A percentile compares a stretch with the other conserved stretches of the same genome.
Conservation (phyloP, 2,888 invertebrate species). For the Phalera bucephala region DNA sequence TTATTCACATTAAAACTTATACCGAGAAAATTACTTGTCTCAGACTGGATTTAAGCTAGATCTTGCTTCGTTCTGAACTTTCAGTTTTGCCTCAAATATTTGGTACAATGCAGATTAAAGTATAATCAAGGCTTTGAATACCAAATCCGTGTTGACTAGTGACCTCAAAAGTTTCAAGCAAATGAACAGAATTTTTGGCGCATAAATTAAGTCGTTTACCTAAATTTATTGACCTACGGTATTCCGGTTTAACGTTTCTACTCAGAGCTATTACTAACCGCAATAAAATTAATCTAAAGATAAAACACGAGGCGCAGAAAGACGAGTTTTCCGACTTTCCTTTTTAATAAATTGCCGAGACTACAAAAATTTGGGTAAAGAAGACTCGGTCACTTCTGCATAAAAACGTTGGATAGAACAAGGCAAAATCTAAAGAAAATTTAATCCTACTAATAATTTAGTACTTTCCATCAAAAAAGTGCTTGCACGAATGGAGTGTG, state of each 20-base stretch:
- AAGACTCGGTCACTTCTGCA: slow-evolving; percentile 15
- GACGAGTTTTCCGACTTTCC: slow-evolving; percentile 17
- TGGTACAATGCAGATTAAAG: slow-evolving; percentile 19
- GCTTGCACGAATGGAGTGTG: too few relatives aligned
- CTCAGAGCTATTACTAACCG: slow-evolving; percentile 20
- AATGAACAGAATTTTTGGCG: too few relatives aligned
- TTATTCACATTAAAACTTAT: slow-evolving; percentile 21
- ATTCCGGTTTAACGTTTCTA: neutral
- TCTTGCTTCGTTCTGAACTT: slow-evolving; percentile 15
- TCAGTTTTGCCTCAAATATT: slow-evolving; percentile 24
- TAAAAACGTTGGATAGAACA: neutral
- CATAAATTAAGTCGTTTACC: neutral
- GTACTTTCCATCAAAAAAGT: too few relatives aligned
- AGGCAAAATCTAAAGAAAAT: too few relatives aligned
- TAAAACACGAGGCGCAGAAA: slow-evolving; percentile 21
- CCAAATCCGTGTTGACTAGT: slow-evolving; percentile 3
- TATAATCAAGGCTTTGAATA: slow-evolving; percentile 5
- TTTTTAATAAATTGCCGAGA: slow-evolving; percentile 23
- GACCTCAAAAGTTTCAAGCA: slow-evolving; percentile 1
- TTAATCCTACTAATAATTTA: too few relatives aligned
- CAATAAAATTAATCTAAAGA: slow-evolving; percentile 29
- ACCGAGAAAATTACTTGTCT: slow-evolving; percentile 12
- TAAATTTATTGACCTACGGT: neutral
- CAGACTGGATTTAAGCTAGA: slow-evolving; percentile 13
- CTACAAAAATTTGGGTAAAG: slow-evolving; percentile 17